phyloP scores from a whole-genome alignment of 37 sponge, comb jelly and placozoan species.

The Ephydatia muelleri region DNA sequence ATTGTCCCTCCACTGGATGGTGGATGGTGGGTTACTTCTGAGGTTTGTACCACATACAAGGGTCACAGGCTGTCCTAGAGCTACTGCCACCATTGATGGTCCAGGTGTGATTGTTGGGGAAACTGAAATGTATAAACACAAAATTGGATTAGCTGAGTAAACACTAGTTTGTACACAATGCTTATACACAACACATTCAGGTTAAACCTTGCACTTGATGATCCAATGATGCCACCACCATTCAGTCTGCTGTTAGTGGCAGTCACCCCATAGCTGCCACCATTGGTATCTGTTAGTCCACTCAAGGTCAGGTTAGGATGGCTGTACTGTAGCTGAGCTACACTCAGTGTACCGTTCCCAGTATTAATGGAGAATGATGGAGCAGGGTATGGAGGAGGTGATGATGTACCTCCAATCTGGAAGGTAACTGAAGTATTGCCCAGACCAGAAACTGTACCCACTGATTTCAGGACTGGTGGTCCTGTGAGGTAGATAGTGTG shows the following conservation, averaged over 20 bases:
- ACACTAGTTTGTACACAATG: not conserved
- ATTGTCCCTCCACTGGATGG: slow-evolving; percentile 25
- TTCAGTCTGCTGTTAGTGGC: slow-evolving; percentile 26
- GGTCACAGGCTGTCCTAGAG: not conserved
- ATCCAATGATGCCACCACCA: slow-evolving; percentile 5
- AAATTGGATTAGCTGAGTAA: not conserved
- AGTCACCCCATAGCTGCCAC: slow-evolving; percentile 6
- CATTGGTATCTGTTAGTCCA: not conserved
- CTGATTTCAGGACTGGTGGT: not conserved
- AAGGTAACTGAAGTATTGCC: not conserved
- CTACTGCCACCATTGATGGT: not conserved
- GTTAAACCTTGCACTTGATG: slow-evolving; percentile 3
- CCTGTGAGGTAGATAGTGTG: not conserved
- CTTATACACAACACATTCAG: slow-evolving; percentile 24
- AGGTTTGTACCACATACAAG: slow-evolving; percentile 35
- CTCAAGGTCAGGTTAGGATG: not conserved
- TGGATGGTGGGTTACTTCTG: slow-evolving; percentile 20
- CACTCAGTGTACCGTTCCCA: not conserved
- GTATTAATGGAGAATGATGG: not conserved
- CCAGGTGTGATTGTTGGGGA: slow-evolving; percentile 13
- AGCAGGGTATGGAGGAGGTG: not conserved
- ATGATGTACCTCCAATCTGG: not conserved
- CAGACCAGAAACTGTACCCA: not conserved
- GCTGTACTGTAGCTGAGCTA: slow-evolving; percentile 1
- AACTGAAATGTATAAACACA: slow-evolving; percentile 3